Base-by-base conservation (phyloP, 2,888 invertebrate species). In the Phania funesta region DNA sequence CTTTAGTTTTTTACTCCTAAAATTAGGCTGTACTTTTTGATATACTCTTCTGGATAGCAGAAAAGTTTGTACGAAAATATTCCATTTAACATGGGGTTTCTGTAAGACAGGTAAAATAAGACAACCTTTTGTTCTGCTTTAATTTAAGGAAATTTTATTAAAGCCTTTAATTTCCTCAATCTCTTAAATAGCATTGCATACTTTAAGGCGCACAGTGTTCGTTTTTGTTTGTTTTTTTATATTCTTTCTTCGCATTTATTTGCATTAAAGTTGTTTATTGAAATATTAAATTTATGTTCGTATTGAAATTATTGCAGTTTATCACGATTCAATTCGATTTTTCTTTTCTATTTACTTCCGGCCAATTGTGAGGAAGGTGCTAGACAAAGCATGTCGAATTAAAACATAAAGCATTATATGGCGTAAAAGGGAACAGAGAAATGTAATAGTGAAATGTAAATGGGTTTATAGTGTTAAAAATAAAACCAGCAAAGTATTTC, bases 291-390 rank as follows among this genome's bases (percentile, higher is more conserved):
- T 75, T 67, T 50, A 58, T 75, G 67, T 29, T 52, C 29, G 22
- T 32, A 44, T 77, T 77, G 20, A 32, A 50, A 20, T 77, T 77
- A 68, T 77, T 68, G 44, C 60, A 60, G 68, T 76, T 76, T 62
- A 68, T 62, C 76, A 62, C 62, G 67, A 62, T 22, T 62, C 52
- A 52, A 68, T 65, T 56, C 18, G 48, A 74, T 74, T 74, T 50
- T 46, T 68, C 32, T 41, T 35, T 65, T 29, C 68, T 26, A 52
- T 52, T 44, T 54, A 29, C 68, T 62, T 77, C 70, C 77, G 77
- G 60, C 26, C 24, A 35, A 76, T 60, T 50, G 32, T 52, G 32
- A 52, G 60, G 60, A n/a, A 22, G 46, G 7, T 74, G 44, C 9
- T 24, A 16, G 13, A 52, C 16, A 52, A 52, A 24, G 18, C 13